phyloP scores from a whole-genome alignment of 2,797 vertebrate genomes.

The Podarcis lilfordi region DNA sequence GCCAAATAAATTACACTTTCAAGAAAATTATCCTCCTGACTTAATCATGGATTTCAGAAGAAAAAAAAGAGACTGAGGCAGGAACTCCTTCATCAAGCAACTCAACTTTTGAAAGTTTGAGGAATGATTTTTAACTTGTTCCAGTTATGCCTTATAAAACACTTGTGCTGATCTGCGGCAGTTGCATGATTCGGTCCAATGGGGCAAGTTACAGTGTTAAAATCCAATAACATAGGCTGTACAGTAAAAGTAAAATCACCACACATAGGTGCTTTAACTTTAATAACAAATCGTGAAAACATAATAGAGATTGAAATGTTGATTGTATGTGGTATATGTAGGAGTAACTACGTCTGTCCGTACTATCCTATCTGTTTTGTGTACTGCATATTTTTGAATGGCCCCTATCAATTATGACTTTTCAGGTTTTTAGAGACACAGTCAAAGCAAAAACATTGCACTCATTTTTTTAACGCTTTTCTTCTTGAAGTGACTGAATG shows the following conservation, averaged over 20 bases:
- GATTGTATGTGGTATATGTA: conserved; percentile 88
- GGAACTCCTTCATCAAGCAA: conserved; percentile 86
- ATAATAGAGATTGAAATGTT: conserved; percentile 84
- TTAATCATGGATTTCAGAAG: conserved; percentile 70
- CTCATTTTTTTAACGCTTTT: conserved; percentile 55
- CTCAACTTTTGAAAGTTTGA: conserved; percentile 85
- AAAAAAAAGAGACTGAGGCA: conserved; percentile 81
- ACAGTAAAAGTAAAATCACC: conserved; percentile 84
- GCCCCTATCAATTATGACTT: conserved; percentile 76
- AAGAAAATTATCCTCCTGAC: conserved; percentile 74
- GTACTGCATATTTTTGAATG: conserved; percentile 83
- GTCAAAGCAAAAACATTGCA: conserved; percentile 86
- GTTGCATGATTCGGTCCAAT: conserved; percentile 86
- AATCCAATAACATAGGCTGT: conserved; percentile 82
- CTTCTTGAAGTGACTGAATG: conserved; percentile 64
- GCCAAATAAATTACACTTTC: conserved; percentile 79
- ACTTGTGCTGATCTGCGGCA: conserved; percentile 90
- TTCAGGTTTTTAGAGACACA: conserved; percentile 81
- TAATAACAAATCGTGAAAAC: conserved; percentile 83
- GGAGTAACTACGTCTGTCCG: conserved; percentile 86
- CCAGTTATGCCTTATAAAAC: conserved; percentile 98
- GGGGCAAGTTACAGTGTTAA: conserved; percentile 82
- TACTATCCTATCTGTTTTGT: conserved; percentile 83
- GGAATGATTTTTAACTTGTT: conserved; percentile 93
- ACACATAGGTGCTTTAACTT: conserved; percentile 83